Percentiles rank a stretch among this genome's conserved stretches.
phyloP scores from a whole-genome alignment of 2,113 vertebrate species.

The Candoia aspera region DNA sequence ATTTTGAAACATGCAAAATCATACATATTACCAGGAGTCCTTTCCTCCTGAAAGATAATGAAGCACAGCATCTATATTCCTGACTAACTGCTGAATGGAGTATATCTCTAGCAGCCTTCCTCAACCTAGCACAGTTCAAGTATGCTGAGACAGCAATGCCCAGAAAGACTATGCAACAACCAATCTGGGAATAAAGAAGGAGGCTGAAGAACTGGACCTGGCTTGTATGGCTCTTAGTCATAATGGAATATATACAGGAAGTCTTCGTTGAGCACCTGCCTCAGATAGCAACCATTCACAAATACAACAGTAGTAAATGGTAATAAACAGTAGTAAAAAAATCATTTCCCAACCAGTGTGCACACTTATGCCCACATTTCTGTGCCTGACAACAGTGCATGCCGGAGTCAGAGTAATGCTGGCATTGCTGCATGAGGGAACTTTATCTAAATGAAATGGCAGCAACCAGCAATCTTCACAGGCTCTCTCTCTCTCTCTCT shows the following conservation, averaged over 20 bases:
- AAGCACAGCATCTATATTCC: background rate
- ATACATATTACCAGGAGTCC: background rate
- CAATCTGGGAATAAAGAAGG: background rate
- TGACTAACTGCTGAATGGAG: background rate
- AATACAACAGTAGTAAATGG: background rate
- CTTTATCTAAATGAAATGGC: background rate
- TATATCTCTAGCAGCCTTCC: background rate
- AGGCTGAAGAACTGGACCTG: background rate
- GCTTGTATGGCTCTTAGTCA: background rate
- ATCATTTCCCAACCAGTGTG: background rate
- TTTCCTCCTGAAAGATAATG: background rate
- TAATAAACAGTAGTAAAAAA: background rate
- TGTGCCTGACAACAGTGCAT: background rate
- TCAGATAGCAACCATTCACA: background rate
- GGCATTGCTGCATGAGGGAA: background rate
- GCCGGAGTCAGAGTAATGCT: background rate
- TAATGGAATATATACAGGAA: background rate
- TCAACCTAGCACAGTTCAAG: background rate
- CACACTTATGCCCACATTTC: background rate
- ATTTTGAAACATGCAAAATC: background rate
- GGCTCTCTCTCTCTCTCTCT: background rate
- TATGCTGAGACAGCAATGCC: background rate
- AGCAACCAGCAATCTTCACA: background rate
- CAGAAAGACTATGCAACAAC: background rate
- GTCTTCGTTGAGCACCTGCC: background rate